Percentiles rank a stretch among this genome's conserved stretches.
Conservation (phyloP, 2,888 invertebrate species). For the Daptonema setosum region DNA sequence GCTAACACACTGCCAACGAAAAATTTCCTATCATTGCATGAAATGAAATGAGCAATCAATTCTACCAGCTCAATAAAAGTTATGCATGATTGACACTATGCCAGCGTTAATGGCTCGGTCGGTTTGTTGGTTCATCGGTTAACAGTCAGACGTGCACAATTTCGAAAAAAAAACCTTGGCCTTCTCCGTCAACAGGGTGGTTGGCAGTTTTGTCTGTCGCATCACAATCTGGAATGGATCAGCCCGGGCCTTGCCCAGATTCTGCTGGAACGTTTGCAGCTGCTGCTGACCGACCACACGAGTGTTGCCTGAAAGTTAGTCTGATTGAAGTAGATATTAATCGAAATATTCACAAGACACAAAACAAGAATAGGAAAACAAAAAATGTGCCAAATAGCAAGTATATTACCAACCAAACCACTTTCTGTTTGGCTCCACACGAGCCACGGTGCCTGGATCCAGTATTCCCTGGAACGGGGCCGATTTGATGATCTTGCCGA, state of each 20-base stretch:
- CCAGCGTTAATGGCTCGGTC: no score
- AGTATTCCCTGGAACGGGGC: slow-evolving; percentile 85
- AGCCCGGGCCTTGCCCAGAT: slow-evolving; percentile 72
- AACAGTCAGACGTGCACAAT: no score
- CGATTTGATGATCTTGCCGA: slow-evolving; percentile 65
- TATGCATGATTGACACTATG: no score
- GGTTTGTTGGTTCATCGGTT: no score
- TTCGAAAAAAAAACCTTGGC: slow-evolving; percentile 29
- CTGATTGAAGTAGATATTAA: not conserved
- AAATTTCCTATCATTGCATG: no score
- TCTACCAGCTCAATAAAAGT: no score
- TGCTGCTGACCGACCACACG: slow-evolving; percentile 68
- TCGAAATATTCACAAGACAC: not conserved
- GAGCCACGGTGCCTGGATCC: slow-evolving; percentile 63
- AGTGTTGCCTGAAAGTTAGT: slow-evolving; percentile 45
- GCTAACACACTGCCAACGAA: no score
- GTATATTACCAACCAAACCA: slow-evolving; percentile 60
- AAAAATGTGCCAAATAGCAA: not conserved
- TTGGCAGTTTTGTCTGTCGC: slow-evolving; percentile 79
- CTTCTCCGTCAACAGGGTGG: slow-evolving; percentile 75
- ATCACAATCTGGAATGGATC: slow-evolving; percentile 94
- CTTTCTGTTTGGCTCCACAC: slow-evolving; percentile 87
- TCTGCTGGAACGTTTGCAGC: slow-evolving; percentile 49
- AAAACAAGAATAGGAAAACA: slow-evolving; percentile 5
- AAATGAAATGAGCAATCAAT: no score